Evolutionary conservation across 2,797 vertebrate species (phyloP), one percentile per base, ranked within the genome.

Genomic region (Otolemur crassicaudatus): DNA sequence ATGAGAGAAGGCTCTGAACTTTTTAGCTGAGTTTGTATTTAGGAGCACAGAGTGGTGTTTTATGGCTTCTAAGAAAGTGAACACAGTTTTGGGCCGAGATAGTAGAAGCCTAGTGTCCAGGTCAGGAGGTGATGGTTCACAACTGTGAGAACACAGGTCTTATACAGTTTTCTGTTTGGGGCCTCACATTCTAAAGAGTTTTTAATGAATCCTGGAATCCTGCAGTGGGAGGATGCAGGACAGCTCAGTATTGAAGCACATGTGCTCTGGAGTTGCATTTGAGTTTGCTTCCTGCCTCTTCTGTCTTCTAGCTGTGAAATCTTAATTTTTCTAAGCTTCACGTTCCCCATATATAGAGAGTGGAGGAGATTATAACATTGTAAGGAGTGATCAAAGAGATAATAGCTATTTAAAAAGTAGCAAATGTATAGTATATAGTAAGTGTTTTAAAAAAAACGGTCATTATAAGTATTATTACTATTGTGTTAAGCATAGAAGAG

Each of bases 401-500:
- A 13, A 46, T 84, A 75, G 65, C 34, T 92, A 3, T 75, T 89
- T 95, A 91, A 79, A 93, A 69, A 31, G n/a, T 69, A 10, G n/a
- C 65, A n/a, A 20, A n/a, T 69, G 3, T n/a, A 69, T 69, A 2
- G 58, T 72, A 72, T 17, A 63, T 94, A 67, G 63, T 73, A 65
- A 91, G 29, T 93, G 22, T 53, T 77, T 25, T 58, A 23, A 79
- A 25, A 93, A 83, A 80, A 20, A 81, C 87, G 20, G 6, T 80
- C 37, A 81, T 82, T 87, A 3, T 77, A 3, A 40, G 72, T 63
- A 56, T 80, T 22, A 56, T 79, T 63, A 16, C 14, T 67, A 0
- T 72, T 91, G 56, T 94, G 46, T 94, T 65, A 91, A 81, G 73
- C n/a, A 60, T 49, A 31, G 61, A 85, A 86, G 63, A 86, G 4